Evolutionary conservation across 1,140 invertebrate genomes (phyloP).

Genomic region (Penaeus indicus): DNA sequence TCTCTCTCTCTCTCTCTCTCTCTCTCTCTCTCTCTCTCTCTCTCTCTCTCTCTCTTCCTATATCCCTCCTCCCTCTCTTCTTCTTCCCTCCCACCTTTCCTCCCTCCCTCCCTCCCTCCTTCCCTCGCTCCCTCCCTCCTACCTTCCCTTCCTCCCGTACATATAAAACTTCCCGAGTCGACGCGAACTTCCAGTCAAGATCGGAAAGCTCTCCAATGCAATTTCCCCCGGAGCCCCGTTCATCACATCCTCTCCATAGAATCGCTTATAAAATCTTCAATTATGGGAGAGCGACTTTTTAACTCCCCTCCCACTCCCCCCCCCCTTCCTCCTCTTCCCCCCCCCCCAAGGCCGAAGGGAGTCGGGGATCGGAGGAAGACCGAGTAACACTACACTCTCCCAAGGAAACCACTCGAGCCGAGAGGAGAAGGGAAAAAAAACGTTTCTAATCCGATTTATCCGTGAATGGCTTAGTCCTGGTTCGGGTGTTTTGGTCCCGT

Average conservation of each 20-base stretch:
- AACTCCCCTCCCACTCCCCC: neutral
- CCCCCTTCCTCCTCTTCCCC: neutral
- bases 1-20: too few relatives aligned
- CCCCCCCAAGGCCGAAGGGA: too few relatives aligned
- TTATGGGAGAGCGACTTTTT: too few relatives aligned
- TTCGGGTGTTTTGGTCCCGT: conserved; percentile 20
- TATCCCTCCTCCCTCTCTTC: neutral
- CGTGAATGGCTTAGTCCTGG: conserved; percentile 57
- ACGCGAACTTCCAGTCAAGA: too few relatives aligned
- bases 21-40: too few relatives aligned
- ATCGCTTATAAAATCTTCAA: too few relatives aligned
- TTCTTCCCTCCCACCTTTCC: neutral
- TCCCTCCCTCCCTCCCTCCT: neutral
- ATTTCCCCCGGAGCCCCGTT: too few relatives aligned
- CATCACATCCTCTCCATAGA: too few relatives aligned
- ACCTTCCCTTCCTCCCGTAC: neutral
- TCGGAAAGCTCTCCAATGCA: too few relatives aligned
- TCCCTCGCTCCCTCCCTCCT: too few relatives aligned
- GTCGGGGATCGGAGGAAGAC: neutral
- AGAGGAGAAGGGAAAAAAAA: conserved; percentile 9
- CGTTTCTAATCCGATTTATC: conserved; percentile 57
- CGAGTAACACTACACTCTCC: too few relatives aligned
- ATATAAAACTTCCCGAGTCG: too few relatives aligned
- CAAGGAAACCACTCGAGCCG: neutral
- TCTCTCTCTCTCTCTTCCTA: neutral